Evolutionary conservation across 1,140 invertebrate species (phyloP).

Genomic region (Chymomyza costata): DNA sequence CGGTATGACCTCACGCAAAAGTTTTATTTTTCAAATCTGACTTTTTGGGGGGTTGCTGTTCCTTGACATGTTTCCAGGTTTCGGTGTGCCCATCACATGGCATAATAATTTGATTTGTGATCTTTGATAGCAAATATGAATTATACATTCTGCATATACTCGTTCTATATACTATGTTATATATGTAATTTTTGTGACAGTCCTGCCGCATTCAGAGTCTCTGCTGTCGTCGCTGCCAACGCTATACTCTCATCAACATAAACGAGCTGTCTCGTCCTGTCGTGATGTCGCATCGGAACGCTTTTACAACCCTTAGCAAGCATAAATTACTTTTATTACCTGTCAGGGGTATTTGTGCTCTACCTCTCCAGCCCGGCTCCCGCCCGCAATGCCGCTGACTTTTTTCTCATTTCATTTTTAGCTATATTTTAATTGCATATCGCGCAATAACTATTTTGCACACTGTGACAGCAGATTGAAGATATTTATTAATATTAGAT

Average conservation of each 20-base stretch:
- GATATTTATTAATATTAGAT: slow-evolving; percentile 73
- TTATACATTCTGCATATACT: slow-evolving; percentile 54
- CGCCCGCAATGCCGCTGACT: slow-evolving; percentile 7
- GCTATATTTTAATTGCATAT: slow-evolving; percentile 74
- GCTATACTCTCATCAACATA: slow-evolving; percentile 46
- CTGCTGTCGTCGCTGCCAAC: slow-evolving; percentile 4
- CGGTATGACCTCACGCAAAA: no score
- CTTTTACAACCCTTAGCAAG: slow-evolving; percentile 66
- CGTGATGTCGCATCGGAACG: slow-evolving; percentile 46
- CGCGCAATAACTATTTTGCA: slow-evolving; percentile 70
- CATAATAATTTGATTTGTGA: slow-evolving; percentile 74
- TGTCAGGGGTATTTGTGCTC: slow-evolving; percentile 69
- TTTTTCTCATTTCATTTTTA: slow-evolving; percentile 59
- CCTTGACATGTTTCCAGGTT: slow-evolving; percentile 3
- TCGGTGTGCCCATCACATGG: slow-evolving; percentile 53
- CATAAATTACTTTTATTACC: slow-evolving; percentile 75
- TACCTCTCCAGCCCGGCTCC: slow-evolving; percentile 7
- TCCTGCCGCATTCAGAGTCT: neutral
- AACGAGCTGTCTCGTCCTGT: slow-evolving; percentile 43
- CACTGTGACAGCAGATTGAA: slow-evolving; percentile 66
- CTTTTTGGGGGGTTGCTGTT: slow-evolving; percentile 24
- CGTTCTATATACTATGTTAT: no score
- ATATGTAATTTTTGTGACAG: neutral
- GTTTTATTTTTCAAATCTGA: no score
- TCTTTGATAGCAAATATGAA: slow-evolving; percentile 70